Evolutionary conservation across 2,113 vertebrate species (phyloP).

Genomic region (Hylia prasina): DNA sequence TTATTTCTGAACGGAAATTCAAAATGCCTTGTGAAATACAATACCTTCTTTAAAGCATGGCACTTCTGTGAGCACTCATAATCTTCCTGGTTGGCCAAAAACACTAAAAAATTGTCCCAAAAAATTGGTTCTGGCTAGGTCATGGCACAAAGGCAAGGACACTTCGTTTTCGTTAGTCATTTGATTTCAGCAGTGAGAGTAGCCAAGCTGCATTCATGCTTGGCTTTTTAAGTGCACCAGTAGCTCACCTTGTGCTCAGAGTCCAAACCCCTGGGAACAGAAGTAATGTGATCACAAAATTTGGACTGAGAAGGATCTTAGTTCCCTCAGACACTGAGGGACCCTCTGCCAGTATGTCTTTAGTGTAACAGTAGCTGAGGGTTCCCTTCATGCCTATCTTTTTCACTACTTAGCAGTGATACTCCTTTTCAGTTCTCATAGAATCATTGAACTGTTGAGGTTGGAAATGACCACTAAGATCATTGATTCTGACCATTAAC

Average conservation of each 20-base stretch:
- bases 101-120: background rate
- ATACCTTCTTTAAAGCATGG: background rate
- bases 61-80: background rate
- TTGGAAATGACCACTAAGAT: background rate
- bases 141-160: background rate
- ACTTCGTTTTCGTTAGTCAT: background rate
- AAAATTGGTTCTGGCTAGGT: background rate
- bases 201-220: background rate
- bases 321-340: background rate
- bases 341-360: background rate
- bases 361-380: background rate
- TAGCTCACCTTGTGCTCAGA: background rate
- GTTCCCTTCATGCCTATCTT: background rate
- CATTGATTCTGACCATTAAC: background rate
- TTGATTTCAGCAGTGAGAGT: background rate
- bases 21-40: background rate
- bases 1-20: background rate
- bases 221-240: background rate
- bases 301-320: background rate
- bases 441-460: background rate
- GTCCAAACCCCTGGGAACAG: background rate
- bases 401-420: background rate
- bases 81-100: background rate
- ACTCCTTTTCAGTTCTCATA: background rate
- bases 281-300: background rate